Evolutionary conservation across 2,113 vertebrate genomes (phyloP), one percentile per base, ranked within the genome.

Genomic region (Rousettus leschenaultii): DNA sequence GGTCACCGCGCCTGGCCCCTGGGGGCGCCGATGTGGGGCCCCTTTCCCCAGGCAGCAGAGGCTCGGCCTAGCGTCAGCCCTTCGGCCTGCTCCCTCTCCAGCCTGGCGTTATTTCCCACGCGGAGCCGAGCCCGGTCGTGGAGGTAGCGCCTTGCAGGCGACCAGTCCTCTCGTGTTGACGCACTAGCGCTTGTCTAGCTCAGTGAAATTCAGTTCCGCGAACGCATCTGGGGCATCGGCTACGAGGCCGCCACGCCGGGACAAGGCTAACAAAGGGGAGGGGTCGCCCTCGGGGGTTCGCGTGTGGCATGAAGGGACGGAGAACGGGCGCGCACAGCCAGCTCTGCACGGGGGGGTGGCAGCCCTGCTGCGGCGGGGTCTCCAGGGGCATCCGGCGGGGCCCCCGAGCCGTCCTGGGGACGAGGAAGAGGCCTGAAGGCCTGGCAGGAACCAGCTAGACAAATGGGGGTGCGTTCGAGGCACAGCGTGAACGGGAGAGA

Each of bases 251-350:
- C 57, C 8, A 3, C 38, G 80, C 45, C 45, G 85, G 53, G 14
- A 3, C 2, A 6, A 26, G 38, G 6, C 28, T 66, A 33, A 24
- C 4, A n/a, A 45, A 28, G 15, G 12, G 1, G 51, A 26, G 15
- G 16, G 61, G 6, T 68, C 22, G 63, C 15, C 65, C 1, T 5
- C n/a, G 2, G 61, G 43, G 3, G 40, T 33, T 28, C 10, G 16
- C 28, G 12, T 59, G 24, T 40, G 48, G 22, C 15, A 30, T 0
- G 2, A n/a, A 22, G 40, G 1, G 6, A 33, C 30, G 4, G 7
- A 24, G 24, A 38, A 84, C 0, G 1, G 33, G 51, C 18, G 6
- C 5, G 59, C 0, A 6, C 30, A 43, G 8, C 14, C 6, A 9
- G 3, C 28, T 83, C 70, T 90, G 0, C 3, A 2, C 16, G 12